Evolutionary conservation across 64 coral and sea anemone genomes (phyloP).

Genomic region (Pocillopora verrucosa): DNA sequence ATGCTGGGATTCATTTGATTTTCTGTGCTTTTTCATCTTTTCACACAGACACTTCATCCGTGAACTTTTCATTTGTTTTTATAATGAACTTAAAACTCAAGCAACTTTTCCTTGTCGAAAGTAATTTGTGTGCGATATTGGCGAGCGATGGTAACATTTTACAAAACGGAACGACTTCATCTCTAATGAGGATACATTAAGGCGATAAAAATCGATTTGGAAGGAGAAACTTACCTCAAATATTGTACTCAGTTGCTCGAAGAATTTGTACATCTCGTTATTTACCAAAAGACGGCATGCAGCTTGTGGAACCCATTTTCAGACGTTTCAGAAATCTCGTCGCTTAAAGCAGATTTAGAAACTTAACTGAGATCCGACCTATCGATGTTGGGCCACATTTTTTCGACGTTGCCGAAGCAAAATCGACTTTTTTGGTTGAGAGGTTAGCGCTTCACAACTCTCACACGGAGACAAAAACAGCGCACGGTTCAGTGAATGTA

Average conservation of each 20-base stretch:
- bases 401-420: slow-evolving; percentile 14
- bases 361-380: background rate
- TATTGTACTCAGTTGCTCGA: background rate
- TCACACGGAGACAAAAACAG: background rate
- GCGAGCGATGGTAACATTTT: background rate
- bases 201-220: background rate
- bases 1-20: too few relatives aligned
- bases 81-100: background rate
- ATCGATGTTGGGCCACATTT: slow-evolving; percentile 32
- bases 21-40: background rate
- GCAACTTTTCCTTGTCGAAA: background rate
- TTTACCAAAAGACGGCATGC: background rate
- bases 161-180: background rate
- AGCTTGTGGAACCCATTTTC: background rate
- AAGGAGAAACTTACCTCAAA: slow-evolving; percentile 8
- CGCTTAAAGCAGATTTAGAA: background rate
- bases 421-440: background rate
- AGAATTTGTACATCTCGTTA: background rate
- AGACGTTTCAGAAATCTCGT: background rate
- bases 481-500: background rate
- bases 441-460: background rate
- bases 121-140: background rate
- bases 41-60: background rate
- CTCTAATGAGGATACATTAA: background rate
- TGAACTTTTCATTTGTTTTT: background rate